phyloP scores from a whole-genome alignment of 2,888 invertebrate genomes.

The Agelastica alni region DNA sequence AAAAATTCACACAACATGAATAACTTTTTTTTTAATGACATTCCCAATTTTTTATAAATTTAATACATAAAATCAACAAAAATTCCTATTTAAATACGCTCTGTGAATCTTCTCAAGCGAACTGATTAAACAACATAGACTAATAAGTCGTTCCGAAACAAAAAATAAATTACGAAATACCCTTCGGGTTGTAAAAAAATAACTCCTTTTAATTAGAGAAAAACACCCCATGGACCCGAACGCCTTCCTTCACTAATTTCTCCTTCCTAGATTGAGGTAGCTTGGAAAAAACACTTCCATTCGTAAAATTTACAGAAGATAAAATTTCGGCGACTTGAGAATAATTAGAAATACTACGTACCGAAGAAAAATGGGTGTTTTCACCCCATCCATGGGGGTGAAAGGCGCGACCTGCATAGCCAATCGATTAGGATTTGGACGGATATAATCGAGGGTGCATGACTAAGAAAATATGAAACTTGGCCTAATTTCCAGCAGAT shows the following conservation, averaged over 20 bases:
- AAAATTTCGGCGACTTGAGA: constrained; percentile 51
- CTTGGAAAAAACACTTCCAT: constrained; percentile 50
- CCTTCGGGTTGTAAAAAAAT: constrained; percentile 51
- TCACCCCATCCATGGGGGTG: constrained; percentile 39
- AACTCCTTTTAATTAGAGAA: constrained; percentile 56
- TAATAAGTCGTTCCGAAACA: constrained; percentile 1
- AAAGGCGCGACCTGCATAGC: no score
- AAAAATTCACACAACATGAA: no score
- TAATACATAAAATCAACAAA: no score
- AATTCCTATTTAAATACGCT: no score
- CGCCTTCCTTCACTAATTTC: constrained; percentile 18
- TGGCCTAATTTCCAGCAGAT: no score
- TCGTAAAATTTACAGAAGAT: constrained; percentile 56
- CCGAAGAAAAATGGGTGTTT: constrained; percentile 47
- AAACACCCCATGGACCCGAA: constrained; percentile 38
- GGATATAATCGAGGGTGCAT: no score
- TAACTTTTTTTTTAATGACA: no score
- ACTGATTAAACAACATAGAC: background rate
- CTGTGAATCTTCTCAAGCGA: no score
- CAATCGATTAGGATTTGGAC: no score
- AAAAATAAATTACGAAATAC: constrained; percentile 50
- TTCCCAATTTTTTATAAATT: no score
- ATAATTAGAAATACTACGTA: constrained; percentile 54
- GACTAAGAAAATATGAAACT: no score
- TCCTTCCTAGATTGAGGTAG: constrained; percentile 23